Conservation (phyloP, 1,140 invertebrate genomes). For the Eciton burchellii region DNA sequence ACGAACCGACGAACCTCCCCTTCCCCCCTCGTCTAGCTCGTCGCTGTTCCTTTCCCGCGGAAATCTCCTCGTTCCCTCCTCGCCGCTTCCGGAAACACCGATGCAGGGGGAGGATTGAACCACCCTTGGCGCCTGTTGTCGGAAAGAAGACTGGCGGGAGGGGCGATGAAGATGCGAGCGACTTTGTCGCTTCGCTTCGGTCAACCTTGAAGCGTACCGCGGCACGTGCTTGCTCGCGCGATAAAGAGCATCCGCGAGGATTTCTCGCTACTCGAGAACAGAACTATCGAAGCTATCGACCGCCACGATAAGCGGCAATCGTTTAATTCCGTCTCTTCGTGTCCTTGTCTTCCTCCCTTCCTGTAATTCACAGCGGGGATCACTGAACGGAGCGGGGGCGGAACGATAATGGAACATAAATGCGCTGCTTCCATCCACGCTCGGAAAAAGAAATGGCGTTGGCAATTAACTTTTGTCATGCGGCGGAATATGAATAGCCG, state of each 20-base stretch:
- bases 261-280: neutral
- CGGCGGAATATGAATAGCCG: constrained; percentile 37
- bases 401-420: constrained; percentile 13
- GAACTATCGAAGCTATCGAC: neutral
- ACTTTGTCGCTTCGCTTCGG: too few relatives aligned
- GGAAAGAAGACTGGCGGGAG: too few relatives aligned
- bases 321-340: neutral
- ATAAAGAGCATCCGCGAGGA: too few relatives aligned
- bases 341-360: too few relatives aligned
- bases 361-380: neutral
- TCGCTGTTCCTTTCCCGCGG: too few relatives aligned
- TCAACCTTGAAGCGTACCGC: too few relatives aligned
- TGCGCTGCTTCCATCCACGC: neutral
- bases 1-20: too few relatives aligned
- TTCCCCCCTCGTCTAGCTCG: neutral
- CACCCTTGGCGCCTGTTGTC: too few relatives aligned
- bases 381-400: neutral
- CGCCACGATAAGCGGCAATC: neutral
- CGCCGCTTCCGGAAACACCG: too few relatives aligned
- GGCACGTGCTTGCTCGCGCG: too few relatives aligned
- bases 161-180: too few relatives aligned
- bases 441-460: neutral
- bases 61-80: neutral
- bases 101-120: too few relatives aligned
- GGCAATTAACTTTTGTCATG: constrained; percentile 25